Evolutionary conservation across 2,113 vertebrate species (phyloP), one percentile per base, ranked within the genome.

Genomic region (Toxotes jaculatrix): DNA sequence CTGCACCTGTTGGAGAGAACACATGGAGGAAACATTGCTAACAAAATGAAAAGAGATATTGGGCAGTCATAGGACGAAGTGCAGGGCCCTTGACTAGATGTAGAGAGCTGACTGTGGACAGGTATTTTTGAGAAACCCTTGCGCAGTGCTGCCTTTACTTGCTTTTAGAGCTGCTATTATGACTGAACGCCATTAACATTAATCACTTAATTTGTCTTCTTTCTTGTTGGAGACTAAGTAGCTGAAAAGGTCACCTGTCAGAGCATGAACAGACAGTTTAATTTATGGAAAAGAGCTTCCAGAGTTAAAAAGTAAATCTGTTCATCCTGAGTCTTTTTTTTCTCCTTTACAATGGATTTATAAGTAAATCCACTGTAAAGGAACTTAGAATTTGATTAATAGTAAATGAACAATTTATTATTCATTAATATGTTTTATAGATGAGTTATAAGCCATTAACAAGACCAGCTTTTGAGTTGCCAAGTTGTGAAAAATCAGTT

Each of bases 201-300:
- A 79, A 74, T 74, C 16, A 6, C 61, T 62, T 72, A 6, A 60
- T 81, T 81, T 68, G 69, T 79, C 70, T 60, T 70, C 61, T 38
- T 31, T 77, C 59, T 55, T 19, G 11, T 74, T 16, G 12, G 23
- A 78, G 63, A 69, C 23, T 55, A 38, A 79, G 65, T 51, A 69
- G 4, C 55, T 61, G 45, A 76, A 85, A 88, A 90, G 79, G 84
- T 89, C 79, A 71, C 19, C 55, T 62, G 70, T 72, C 27, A 0
- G 43, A 23, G 27, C 55, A 7, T 12, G 21, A 79, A 70, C 1
- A 7, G 73, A 72, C 38, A 38, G 8, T 74, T 62, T 49, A 51
- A 82, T 88, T 67, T 56, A 19, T 32, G 12, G 36, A 60, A 81
- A 77, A 70, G 27, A 74, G 55, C 9, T 7, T 57, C 8, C 64